A percentile compares a stretch with the other conserved stretches of the same genome.
Conservation (phyloP, 1,140 invertebrate genomes). For the Lordiphosa mommai region DNA sequence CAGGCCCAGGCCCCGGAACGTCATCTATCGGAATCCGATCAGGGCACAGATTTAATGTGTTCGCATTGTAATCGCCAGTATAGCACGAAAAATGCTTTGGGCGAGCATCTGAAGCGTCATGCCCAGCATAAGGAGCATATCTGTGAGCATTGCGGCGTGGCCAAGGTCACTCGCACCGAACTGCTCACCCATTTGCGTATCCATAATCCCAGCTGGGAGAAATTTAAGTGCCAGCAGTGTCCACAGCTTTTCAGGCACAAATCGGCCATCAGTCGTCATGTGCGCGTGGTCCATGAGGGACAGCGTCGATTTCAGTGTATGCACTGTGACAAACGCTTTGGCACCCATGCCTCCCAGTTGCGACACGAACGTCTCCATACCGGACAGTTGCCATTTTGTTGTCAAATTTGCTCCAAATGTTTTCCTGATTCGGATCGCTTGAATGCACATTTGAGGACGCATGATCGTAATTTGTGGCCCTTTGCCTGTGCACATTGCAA, state of each 20-base stretch:
- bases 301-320: slow-evolving; percentile 58
- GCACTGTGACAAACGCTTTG: slow-evolving; percentile 59
- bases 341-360: slow-evolving; percentile 64
- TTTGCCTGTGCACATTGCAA: slow-evolving; percentile 40
- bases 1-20: not conserved
- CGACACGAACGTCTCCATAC: slow-evolving; percentile 63
- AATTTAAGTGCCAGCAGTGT: slow-evolving; percentile 68
- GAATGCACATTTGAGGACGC: slow-evolving; percentile 27
- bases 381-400: slow-evolving; percentile 22
- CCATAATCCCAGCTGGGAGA: slow-evolving; percentile 66
- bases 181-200: slow-evolving; percentile 65
- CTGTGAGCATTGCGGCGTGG: slow-evolving; percentile 64
- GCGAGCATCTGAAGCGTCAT: slow-evolving; percentile 64
- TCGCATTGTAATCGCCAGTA: slow-evolving; percentile 57
- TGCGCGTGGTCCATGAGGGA: slow-evolving; percentile 66
- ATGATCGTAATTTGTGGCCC: slow-evolving; percentile 28
- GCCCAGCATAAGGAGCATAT: slow-evolving; percentile 64
- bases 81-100: slow-evolving; percentile 65
- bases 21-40: slow-evolving; percentile 21
- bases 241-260: slow-evolving; percentile 71
- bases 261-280: slow-evolving; percentile 66
- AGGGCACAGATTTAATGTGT: slow-evolving; percentile 40
- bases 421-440: slow-evolving; percentile 20
- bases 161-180: slow-evolving; percentile 68
- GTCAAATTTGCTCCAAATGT: slow-evolving; percentile 24